Base-by-base conservation (phyloP, 2,888 invertebrate species). In the Parasteatoda lunata region DNA sequence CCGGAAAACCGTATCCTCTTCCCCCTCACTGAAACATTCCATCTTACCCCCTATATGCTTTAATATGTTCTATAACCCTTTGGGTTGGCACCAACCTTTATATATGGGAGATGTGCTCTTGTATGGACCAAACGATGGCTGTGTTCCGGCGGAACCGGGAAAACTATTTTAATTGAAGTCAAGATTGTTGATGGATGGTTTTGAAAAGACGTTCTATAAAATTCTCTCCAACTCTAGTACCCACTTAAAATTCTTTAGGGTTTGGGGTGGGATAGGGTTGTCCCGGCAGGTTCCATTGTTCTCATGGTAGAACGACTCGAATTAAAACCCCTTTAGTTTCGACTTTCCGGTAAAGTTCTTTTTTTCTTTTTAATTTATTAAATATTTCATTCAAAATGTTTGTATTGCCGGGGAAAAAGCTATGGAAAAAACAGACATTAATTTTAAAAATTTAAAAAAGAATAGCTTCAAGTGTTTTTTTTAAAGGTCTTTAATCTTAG, bases 131-230 rank as follows among this genome's bases (percentile, higher is more conserved):
- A 64, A 82, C 75, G 79, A 65, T 49, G 69, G 69, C 51, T 54
- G 45, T 48, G 78, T 85, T 85, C 84, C 84, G 73, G 68, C 79
- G 84, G 84, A 79, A 79, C 79, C 79, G 78, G 79, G 84, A 76
- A 75, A 79, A 85, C 79, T 79, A 84, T 84, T 85, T 85, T 85
- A 85, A 85, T 85, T 85, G 84, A 85, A 85, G 84, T 85, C 84
- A 85, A 85, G 75, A 73, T 84, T n/a, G 68, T 70, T 85, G 84
- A 85, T 85, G 68, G 84, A 85, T 85, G 84, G 51, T 64, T 48
- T 75, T 47, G 15, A 78, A 54, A 51, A 51, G 66, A 47, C 51
- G 52, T 30, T 65, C 49, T 51, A 79, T 48, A 11, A 15, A 45
- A 15, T 75, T 65, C 73, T 65, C 73, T 73, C 73, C 72, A 80